Conservation (phyloP, 2,888 invertebrate genomes). For the Chironomus riparius region DNA sequence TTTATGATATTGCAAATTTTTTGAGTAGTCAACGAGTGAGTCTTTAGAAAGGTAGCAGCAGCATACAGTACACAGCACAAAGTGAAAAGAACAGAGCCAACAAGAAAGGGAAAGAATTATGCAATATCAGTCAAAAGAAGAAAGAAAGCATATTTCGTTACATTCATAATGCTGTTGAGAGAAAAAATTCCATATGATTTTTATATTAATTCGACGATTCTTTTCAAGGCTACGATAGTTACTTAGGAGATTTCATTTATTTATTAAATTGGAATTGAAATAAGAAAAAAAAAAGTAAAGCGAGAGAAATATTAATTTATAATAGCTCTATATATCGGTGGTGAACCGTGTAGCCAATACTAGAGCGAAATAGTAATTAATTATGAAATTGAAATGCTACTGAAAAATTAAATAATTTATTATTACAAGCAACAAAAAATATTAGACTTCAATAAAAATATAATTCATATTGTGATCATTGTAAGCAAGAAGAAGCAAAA, state of each 20-base stretch:
- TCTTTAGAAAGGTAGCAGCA: too few species aligned
- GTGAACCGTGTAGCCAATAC: not conserved
- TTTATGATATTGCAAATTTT: too few species aligned
- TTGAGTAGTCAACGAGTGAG: too few species aligned
- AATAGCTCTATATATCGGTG: too few species aligned
- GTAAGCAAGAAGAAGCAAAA: not conserved
- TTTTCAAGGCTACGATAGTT: conserved; percentile 22
- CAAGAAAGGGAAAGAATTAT: conserved; percentile 11
- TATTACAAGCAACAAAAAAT: not conserved
- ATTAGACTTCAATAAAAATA: not conserved
- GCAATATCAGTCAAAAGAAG: conserved; percentile 20
- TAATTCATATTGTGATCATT: not conserved
- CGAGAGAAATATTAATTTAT: too few species aligned
- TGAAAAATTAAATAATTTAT: not conserved
- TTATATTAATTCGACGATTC: conserved; percentile 14
- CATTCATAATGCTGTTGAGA: conserved; percentile 5
- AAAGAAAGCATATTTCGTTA: conserved; percentile 25
- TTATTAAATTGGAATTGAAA: not conserved
- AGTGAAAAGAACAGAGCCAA: too few species aligned
- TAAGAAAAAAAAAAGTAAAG: not conserved
- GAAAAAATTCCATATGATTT: conserved; percentile 22
- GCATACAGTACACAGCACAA: too few species aligned
- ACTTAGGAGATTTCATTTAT: conserved; percentile 8
- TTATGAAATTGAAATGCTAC: conserved; percentile 26
- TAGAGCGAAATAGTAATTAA: conserved; percentile 21